Evolutionary conservation across 2,888 invertebrate species (phyloP).

Genomic region (Ellobium chinense): DNA sequence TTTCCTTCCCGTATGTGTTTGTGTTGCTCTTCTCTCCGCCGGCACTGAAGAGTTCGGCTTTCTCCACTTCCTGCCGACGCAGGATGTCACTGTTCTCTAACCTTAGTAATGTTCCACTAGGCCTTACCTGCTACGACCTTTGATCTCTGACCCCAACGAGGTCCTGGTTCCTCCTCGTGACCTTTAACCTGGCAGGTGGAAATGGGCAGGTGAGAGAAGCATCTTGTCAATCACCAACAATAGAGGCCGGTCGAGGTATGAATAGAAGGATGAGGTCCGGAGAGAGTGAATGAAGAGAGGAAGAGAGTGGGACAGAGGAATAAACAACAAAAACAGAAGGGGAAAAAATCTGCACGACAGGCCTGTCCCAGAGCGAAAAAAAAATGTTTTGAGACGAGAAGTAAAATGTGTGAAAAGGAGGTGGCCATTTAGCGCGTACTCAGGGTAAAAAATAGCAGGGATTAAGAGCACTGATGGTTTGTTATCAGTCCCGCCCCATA

Average conservation of each 20-base stretch:
- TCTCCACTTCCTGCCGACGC: not conserved
- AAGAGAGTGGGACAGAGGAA: too few relatives aligned
- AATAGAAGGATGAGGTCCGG: not conserved
- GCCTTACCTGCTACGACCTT: too few relatives aligned
- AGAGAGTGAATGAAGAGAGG: not conserved
- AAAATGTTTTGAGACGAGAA: not conserved
- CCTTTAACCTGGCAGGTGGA: constrained; percentile 8
- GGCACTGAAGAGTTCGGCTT: not conserved
- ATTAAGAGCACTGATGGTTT: not conserved
- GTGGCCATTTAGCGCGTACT: not conserved
- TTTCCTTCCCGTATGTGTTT: not conserved
- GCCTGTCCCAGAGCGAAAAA: not conserved
- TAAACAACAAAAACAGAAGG: not conserved
- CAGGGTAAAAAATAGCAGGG: not conserved
- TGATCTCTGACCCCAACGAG: not conserved
- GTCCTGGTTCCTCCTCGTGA: not conserved
- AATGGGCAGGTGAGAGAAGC: constrained; percentile 3
- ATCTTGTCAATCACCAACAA: not conserved
- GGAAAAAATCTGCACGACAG: not conserved
- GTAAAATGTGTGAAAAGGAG: not conserved
- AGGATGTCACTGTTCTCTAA: too few relatives aligned
- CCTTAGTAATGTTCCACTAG: not conserved
- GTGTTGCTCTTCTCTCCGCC: not conserved
- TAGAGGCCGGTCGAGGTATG: not conserved
- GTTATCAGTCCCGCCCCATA: not conserved